phyloP scores from a whole-genome alignment of 2,888 invertebrate species.

The Andrena camellia region DNA sequence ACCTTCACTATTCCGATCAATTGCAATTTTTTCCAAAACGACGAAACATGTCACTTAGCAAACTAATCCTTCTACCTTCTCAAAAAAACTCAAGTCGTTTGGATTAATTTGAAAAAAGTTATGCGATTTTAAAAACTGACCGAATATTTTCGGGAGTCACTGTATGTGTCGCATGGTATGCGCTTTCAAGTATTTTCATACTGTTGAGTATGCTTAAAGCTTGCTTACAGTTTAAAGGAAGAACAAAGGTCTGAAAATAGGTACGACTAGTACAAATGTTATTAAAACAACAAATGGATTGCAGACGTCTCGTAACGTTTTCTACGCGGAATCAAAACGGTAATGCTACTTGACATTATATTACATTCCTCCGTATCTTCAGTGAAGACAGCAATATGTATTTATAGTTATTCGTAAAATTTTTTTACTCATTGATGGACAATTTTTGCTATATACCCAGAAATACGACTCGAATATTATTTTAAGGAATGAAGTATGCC shows the following conservation, averaged over 20 bases:
- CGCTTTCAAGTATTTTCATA: constrained; percentile 2
- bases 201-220: neutral
- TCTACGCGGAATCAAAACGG: neutral
- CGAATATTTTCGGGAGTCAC: too few relatives aligned
- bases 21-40: too few relatives aligned
- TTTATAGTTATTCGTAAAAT: neutral
- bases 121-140: too few relatives aligned
- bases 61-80: too few relatives aligned
- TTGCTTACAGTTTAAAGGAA: neutral
- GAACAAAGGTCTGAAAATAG: constrained; percentile 14
- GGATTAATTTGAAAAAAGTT: too few relatives aligned
- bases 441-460: too few relatives aligned
- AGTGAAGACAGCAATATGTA: too few relatives aligned
- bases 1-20: too few relatives aligned
- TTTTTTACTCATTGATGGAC: neutral
- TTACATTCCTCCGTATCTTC: neutral
- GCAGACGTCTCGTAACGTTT: neutral
- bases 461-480: neutral
- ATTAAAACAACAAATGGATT: neutral
- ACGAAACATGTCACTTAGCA: too few relatives aligned
- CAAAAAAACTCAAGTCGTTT: too few relatives aligned
- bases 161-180: neutral
- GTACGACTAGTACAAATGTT: constrained; percentile 4
- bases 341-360: neutral
- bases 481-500: neutral